Percentiles rank a stretch among this genome's conserved stretches.
Conservation (phyloP, 2,888 invertebrate species). For the Brachylomia viminalis region DNA sequence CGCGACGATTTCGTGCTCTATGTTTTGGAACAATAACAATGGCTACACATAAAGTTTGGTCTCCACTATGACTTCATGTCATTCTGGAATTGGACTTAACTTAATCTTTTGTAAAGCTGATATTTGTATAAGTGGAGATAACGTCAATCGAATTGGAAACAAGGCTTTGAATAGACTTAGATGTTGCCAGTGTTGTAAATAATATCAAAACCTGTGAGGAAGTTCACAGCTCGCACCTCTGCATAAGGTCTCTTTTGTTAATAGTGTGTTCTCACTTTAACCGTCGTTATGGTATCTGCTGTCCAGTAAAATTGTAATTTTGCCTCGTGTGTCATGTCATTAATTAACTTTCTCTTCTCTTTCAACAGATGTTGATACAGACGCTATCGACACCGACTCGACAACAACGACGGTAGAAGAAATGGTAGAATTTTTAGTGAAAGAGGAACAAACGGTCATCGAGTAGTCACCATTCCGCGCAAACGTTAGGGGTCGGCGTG, state of each 20-base stretch:
- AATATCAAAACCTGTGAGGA: background rate
- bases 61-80: no score
- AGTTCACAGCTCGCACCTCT: background rate
- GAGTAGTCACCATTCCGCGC: slow-evolving; percentile 91
- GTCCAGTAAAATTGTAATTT: background rate
- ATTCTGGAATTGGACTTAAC: background rate
- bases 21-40: background rate
- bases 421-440: slow-evolving; percentile 99
- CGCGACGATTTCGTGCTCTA: background rate
- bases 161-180: background rate
- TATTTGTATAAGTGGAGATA: background rate
- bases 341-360: slow-evolving; percentile 62
- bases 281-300: background rate
- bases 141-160: background rate
- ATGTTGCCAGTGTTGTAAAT: background rate
- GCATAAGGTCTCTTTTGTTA: background rate
- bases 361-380: slow-evolving; percentile 96
- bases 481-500: slow-evolving; percentile 80
- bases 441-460: slow-evolving; percentile 96
- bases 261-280: background rate
- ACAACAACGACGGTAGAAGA: slow-evolving; percentile 97
- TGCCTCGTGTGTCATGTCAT: background rate
- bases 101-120: background rate
- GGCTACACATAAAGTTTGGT: background rate
- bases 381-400: slow-evolving; percentile 96